Evolutionary conservation across 2,113 vertebrate genomes (phyloP).

Genomic region (Lycocorax pyrrhopterus): DNA sequence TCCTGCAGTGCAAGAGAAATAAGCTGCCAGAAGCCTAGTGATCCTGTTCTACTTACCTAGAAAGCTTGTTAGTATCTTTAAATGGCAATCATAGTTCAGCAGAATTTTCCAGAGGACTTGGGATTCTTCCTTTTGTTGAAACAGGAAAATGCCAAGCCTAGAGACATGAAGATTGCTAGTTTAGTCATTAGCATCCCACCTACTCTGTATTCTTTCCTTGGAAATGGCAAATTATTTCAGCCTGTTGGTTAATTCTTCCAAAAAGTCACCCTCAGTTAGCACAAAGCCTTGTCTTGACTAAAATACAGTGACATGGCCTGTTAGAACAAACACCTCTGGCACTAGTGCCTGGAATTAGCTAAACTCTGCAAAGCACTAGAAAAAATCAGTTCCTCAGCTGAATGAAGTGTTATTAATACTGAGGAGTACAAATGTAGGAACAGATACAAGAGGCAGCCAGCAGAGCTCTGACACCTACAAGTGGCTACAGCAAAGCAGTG

Average conservation of each 20-base stretch:
- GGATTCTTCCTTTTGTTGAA: background rate
- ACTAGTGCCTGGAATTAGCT: background rate
- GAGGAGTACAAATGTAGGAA: background rate
- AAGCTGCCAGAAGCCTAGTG: background rate
- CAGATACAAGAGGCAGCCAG: background rate
- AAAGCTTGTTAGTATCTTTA: background rate
- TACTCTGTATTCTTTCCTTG: background rate
- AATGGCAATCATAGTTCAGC: background rate
- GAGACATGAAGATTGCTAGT: background rate
- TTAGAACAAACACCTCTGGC: background rate
- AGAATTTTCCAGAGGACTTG: conserved; percentile 25
- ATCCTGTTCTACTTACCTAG: background rate
- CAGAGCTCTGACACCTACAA: background rate
- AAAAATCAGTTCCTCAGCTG: background rate
- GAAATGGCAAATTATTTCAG: background rate
- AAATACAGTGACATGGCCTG: background rate
- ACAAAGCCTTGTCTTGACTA: background rate
- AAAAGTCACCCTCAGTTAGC: background rate
- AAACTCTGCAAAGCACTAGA: background rate
- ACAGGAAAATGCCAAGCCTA: background rate
- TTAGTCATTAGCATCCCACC: conserved; percentile 12
- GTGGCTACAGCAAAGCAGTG: background rate
- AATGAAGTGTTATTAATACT: background rate
- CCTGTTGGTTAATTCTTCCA: background rate
- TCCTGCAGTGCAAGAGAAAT: background rate